phyloP scores from a whole-genome alignment of 2,113 vertebrate species.

The Microcebus ravelobensis region DNA sequence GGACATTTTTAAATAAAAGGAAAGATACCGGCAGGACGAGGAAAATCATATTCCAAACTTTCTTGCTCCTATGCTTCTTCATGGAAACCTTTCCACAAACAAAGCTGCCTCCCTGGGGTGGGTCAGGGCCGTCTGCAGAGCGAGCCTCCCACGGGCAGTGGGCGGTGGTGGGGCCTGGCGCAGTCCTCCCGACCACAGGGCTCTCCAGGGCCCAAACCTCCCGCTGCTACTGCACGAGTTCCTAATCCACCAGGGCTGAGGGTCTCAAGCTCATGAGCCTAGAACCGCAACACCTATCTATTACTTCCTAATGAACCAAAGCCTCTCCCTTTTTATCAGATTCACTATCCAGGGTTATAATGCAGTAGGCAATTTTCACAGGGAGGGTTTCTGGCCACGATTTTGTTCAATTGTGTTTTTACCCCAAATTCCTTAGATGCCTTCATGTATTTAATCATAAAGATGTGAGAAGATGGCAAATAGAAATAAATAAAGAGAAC shows the following conservation, averaged over 20 bases:
- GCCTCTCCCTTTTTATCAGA: background rate
- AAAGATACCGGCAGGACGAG: background rate
- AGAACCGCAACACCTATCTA: background rate
- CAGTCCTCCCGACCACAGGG: rapidly evolving
- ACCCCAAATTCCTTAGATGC: background rate
- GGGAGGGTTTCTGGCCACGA: background rate
- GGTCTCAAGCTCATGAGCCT: background rate
- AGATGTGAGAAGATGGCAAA: background rate
- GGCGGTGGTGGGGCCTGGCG: too few species aligned
- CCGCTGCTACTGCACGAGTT: rapidly evolving
- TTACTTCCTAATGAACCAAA: background rate
- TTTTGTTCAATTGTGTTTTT: background rate
- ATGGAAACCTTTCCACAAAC: background rate
- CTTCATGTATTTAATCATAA: background rate
- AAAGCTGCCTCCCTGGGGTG: background rate
- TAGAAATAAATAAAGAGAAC: background rate
- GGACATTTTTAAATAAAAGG: slow-evolving; percentile 37
- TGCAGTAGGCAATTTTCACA: background rate
- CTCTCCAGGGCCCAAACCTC: background rate
- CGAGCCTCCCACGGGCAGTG: rapidly evolving
- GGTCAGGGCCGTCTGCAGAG: background rate
- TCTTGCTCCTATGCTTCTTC: background rate
- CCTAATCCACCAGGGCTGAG: rapidly evolving
- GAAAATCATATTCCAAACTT: background rate
- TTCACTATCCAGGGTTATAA: background rate